Evolutionary conservation across 2,888 invertebrate species (phyloP).

Genomic region (Electrophaes corylata): DNA sequence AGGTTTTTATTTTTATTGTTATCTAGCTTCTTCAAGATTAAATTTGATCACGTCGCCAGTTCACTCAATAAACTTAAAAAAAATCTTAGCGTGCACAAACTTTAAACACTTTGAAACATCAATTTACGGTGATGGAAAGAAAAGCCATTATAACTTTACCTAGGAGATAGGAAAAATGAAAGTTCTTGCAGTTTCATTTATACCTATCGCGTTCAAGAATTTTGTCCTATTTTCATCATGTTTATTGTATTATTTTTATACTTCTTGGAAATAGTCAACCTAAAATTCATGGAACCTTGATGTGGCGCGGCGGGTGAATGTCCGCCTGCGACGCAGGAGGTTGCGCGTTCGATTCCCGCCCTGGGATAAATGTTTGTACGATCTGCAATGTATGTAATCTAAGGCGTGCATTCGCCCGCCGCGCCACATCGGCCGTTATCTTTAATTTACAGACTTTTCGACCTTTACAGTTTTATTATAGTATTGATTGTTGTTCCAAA

Average conservation of each 20-base stretch:
- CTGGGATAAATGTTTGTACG: too few relatives aligned
- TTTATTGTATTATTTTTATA: not conserved
- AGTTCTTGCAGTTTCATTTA: conserved; percentile 35
- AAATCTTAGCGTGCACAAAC: conserved; percentile 18
- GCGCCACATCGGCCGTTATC: too few relatives aligned
- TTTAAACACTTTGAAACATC: conserved; percentile 29
- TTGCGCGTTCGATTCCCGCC: too few relatives aligned
- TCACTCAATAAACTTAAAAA: not conserved
- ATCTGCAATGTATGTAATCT: too few relatives aligned
- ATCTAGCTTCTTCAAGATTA: too few relatives aligned
- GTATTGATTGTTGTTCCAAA: too few relatives aligned
- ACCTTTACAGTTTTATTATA: too few relatives aligned
- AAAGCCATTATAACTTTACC: conserved; percentile 41
- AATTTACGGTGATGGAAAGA: conserved; percentile 39
- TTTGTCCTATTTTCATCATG: conserved; percentile 8
- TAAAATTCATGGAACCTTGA: not conserved
- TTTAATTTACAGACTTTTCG: too few relatives aligned
- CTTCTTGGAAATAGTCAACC: not conserved
- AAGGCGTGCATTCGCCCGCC: too few relatives aligned
- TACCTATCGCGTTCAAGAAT: conserved; percentile 23
- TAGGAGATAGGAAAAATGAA: conserved; percentile 37
- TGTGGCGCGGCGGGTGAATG: too few relatives aligned
- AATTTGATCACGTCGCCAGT: not conserved
- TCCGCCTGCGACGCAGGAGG: too few relatives aligned
- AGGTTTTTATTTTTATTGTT: too few relatives aligned